These are phyloP conservation scores for Hestina assimilis DNA, from an alignment of 1,140 invertebrate genomes.

Conservation along the genomic window DNA sequence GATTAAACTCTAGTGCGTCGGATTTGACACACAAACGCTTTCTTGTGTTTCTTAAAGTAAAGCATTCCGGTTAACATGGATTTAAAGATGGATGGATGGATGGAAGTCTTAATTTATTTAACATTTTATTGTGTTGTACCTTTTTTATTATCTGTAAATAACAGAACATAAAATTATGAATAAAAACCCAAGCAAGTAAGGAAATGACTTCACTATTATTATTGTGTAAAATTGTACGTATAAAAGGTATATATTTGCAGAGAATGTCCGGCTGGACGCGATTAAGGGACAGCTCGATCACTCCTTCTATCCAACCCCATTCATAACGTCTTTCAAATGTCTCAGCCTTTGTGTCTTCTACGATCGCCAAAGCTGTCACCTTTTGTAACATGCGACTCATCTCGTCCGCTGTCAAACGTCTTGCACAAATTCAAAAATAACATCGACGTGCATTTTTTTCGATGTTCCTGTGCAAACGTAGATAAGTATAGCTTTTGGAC, in stretches of 20 bases:
- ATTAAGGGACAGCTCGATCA: constrained; percentile 51
- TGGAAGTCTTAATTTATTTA: too few relatives aligned
- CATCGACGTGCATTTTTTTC: constrained; percentile 67
- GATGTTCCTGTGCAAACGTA: constrained; percentile 65
- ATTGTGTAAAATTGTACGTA: too few relatives aligned
- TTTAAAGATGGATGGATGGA: too few relatives aligned
- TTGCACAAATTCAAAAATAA: constrained; percentile 78
- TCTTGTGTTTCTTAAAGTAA: too few relatives aligned
- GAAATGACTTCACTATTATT: too few relatives aligned
- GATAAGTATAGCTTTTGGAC: constrained; percentile 67
- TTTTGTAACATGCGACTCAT: constrained; percentile 57
- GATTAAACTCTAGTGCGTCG: too few relatives aligned
- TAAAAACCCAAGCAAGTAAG: too few relatives aligned
- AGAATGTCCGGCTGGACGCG: constrained; percentile 25
- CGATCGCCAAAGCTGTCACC: constrained; percentile 59
- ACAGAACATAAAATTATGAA: too few relatives aligned
- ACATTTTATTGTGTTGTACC: too few relatives aligned
- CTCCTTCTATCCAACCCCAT: constrained; percentile 67
- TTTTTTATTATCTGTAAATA: too few relatives aligned
- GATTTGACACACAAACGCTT: too few relatives aligned
- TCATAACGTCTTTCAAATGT: constrained; percentile 70
- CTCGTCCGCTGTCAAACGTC: constrained; percentile 70
- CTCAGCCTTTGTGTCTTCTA: constrained; percentile 57
- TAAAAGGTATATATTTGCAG: constrained; percentile 1
- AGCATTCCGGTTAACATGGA: too few relatives aligned